Evolutionary conservation across 2,888 invertebrate genomes (phyloP), one percentile per base, ranked within the genome.

Genomic region (Periphyllus acericola): DNA sequence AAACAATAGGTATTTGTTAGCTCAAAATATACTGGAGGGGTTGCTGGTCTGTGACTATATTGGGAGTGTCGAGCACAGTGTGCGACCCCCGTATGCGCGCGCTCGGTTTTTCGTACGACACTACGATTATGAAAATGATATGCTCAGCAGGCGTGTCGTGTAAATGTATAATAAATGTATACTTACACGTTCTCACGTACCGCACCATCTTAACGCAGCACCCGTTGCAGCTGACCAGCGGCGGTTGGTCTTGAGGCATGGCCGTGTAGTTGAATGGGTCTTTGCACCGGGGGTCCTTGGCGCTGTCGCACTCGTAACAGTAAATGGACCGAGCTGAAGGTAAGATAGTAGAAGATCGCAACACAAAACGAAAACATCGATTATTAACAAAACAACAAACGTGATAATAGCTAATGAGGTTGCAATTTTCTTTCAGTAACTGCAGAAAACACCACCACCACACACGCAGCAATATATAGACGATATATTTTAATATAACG

Each of bases 181-280:
- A 84, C 83, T 96, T 92, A 97, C 97, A 95, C 92, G 96, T 95
- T 93, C 96, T 96, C 89, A 96, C 95, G 92, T 97, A 96, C 90
- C 97, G 95, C 91, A 98, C 97, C 96, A 98, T 97, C 93, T 98
- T 98, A 89, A 98, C 97, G 92, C 98, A 98, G 92, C 97, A 98
- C 68, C 98, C 98, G 91, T 96, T 95, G 92, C 98, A 98, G 55
- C 96, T 95, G 94, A 96, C 95, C 90, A 97, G 92, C 0, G 97
- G 96, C 14, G 97, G 97, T 92, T 96, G 96, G 92, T 97, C 96
- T 84, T 96, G 93, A 3, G 96, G 97, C 90, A 97, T 92, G 9
- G 96, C 96, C 29, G 97, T 97, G 92, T 96, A 97, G 93, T 98
- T 97, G 93, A 97, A 98, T 0, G 98, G 97, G 92, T 98, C 97